Percentiles rank a stretch among this genome's conserved stretches.
These are phyloP conservation scores for Leucania comma DNA, from an alignment of 2,888 invertebrate species.

Conservation along the genomic window DNA sequence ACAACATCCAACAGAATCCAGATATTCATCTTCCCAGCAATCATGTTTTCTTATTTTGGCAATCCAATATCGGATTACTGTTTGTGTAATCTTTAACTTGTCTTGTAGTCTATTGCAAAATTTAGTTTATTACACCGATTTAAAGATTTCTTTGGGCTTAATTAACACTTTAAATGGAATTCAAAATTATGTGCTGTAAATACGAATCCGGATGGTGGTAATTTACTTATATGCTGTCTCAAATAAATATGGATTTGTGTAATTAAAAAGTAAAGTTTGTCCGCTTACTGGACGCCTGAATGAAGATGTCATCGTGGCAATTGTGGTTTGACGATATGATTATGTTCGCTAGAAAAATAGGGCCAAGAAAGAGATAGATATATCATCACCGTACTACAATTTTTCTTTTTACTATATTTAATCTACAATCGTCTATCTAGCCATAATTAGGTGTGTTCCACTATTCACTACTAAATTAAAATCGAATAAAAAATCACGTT, in stretches of 20 bases:
- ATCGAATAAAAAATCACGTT: no score
- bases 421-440: no score
- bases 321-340: no score
- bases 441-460: no score
- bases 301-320: no score
- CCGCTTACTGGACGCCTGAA: no score
- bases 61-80: conserved; percentile 58
- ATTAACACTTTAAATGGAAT: conserved; percentile 58
- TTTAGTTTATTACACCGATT: conserved; percentile 51
- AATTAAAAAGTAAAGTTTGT: neutral
- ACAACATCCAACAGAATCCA: conserved; percentile 28
- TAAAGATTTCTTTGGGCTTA: conserved; percentile 48
- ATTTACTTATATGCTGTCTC: conserved; percentile 33
- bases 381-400: no score
- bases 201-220: conserved; percentile 23
- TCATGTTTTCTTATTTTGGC: conserved; percentile 57
- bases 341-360: no score
- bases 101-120: conserved; percentile 55
- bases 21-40: conserved; percentile 49
- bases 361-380: no score
- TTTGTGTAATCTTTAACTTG: conserved; percentile 46
- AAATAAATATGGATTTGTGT: conserved; percentile 41
- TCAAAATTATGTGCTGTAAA: conserved; percentile 45
- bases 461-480: no score
- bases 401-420: no score